Conservation (phyloP, 1,140 invertebrate species). For the Pseudomyrmex pallidus region DNA sequence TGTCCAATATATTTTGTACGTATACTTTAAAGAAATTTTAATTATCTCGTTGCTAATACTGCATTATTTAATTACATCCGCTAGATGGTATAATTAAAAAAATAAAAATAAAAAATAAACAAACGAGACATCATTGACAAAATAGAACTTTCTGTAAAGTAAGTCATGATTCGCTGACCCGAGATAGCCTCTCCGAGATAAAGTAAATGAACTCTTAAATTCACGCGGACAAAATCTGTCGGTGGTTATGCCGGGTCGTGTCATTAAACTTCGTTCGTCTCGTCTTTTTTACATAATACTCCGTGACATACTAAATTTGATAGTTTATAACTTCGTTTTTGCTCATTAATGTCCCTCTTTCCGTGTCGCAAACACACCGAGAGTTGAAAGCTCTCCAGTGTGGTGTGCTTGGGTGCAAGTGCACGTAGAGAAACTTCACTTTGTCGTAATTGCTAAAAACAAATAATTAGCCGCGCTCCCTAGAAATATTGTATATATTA, state of each 20-base stretch:
- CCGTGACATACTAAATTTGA: conserved; percentile 29
- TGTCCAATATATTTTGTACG: neutral
- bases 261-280: conserved; percentile 17
- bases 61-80: no score
- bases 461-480: conserved; percentile 35
- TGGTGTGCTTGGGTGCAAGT: neutral
- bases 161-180: conserved; percentile 61
- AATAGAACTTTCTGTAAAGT: conserved; percentile 58
- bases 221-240: conserved; percentile 42
- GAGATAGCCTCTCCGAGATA: conserved; percentile 49
- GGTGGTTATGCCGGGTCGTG: conserved; percentile 15
- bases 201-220: conserved; percentile 68
- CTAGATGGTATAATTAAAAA: neutral
- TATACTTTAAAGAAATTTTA: neutral
- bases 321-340: conserved; percentile 36
- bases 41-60: neutral
- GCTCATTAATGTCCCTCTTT: conserved; percentile 63
- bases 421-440: conserved; percentile 46
- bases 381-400: neutral
- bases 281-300: conserved; percentile 27
- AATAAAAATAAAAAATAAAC: neutral
- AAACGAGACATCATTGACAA: neutral
- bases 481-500: conserved; percentile 9
- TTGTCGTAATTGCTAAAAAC: conserved; percentile 39
- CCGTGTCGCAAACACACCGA: conserved; percentile 35